Conservation (phyloP, 2,797 vertebrate species). For the Agapornis canus region DNA sequence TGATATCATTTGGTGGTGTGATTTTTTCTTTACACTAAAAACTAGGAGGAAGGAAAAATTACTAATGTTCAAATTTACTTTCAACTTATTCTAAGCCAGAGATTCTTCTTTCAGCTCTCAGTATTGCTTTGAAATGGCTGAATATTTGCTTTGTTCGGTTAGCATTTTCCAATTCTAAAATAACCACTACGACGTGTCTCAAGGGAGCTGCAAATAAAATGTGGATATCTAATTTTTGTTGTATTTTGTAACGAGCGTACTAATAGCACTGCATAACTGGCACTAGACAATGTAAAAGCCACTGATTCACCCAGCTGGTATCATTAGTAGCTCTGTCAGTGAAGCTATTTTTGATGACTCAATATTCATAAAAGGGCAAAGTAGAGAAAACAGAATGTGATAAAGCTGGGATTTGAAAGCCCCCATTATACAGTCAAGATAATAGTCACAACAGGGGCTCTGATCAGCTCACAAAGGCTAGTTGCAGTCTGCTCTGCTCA, state of each 20-base stretch:
- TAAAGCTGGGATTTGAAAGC: conserved; percentile 66
- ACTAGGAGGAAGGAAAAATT: background rate
- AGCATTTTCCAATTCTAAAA: conserved; percentile 30
- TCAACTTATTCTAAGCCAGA: background rate
- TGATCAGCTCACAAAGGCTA: conserved; percentile 18
- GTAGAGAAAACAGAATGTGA: conserved; percentile 67
- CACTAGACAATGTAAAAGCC: conserved; percentile 15
- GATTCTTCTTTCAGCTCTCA: conserved; percentile 10
- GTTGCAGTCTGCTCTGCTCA: background rate
- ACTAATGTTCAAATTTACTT: background rate
- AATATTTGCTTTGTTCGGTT: conserved; percentile 21
- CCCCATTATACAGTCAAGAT: conserved; percentile 49
- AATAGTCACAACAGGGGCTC: conserved; percentile 54
- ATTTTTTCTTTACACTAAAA: background rate
- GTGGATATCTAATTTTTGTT: conserved; percentile 30
- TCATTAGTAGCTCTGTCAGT: conserved; percentile 48
- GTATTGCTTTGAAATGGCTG: background rate
- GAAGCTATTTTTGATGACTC: conserved; percentile 69
- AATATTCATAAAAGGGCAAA: conserved; percentile 69
- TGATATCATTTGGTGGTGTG: background rate
- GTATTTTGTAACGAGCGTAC: background rate
- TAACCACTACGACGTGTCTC: background rate
- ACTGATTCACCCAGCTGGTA: conserved; percentile 58
- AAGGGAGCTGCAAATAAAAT: conserved; percentile 40
- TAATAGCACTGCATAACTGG: background rate